A percentile compares a stretch with the other conserved stretches of the same genome.
These are phyloP conservation scores for Etheostoma nigrum DNA, from an alignment of 2,797 vertebrate species.

Conservation along the genomic window DNA sequence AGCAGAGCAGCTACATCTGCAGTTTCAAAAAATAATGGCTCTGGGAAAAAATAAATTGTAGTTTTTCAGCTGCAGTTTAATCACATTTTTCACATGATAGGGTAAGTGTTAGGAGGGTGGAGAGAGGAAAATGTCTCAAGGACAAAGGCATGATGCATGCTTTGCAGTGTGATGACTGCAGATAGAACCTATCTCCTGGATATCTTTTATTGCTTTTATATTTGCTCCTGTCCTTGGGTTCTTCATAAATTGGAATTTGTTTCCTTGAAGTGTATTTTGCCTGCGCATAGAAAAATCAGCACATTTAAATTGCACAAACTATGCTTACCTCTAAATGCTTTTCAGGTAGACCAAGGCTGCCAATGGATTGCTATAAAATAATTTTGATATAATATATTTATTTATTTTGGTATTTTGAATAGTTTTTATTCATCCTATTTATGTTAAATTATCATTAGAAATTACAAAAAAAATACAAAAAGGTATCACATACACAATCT, in stretches of 20 bases:
- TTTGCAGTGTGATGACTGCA: conserved; percentile 76
- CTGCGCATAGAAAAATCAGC: conserved; percentile 58
- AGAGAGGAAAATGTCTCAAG: conserved; percentile 80
- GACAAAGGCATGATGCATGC: conserved; percentile 86
- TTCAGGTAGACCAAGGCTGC: conserved; percentile 25
- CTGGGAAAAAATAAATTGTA: conserved; percentile 50
- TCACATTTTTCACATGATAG: conserved; percentile 83
- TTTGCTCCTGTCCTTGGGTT: conserved; percentile 80
- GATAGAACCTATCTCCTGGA: conserved; percentile 80
- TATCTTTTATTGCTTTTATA: conserved; percentile 84
- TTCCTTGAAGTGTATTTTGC: conserved; percentile 72
- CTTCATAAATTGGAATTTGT: conserved; percentile 78
- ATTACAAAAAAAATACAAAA: not conserved
- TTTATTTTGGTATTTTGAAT: not conserved
- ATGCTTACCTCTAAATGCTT: conserved; percentile 40
- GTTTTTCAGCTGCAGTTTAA: conserved; percentile 79
- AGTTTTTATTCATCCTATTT: too few relatives aligned
- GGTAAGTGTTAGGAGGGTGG: conserved; percentile 67
- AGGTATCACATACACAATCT: too few relatives aligned
- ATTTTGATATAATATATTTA: not conserved
- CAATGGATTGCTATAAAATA: not conserved
- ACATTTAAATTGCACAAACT: conserved; percentile 55
- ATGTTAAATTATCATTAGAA: not conserved
- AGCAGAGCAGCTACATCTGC: conserved; percentile 54
- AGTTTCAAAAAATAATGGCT: conserved; percentile 74